A percentile compares a stretch with the other conserved stretches of the same genome.
phyloP scores from a whole-genome alignment of 2,113 vertebrate species.

The Mellivora capensis region DNA sequence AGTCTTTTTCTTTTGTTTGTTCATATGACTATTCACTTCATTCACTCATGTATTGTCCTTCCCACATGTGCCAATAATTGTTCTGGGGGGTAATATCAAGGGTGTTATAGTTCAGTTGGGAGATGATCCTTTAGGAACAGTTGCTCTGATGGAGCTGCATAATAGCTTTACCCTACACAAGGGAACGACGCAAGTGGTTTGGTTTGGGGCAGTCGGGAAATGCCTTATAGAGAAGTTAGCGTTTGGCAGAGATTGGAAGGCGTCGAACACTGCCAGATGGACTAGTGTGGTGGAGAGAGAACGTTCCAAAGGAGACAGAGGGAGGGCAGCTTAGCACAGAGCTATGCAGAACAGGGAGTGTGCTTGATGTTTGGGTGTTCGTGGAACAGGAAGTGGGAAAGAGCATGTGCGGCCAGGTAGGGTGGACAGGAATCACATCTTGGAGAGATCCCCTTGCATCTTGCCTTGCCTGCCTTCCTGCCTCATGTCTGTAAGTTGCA shows the following conservation, averaged over 20 bases:
- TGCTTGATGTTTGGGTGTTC: rapidly evolving
- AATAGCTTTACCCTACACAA: neutral
- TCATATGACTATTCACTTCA: neutral
- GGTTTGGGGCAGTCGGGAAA: neutral
- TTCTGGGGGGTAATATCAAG: neutral
- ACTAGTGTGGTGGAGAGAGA: neutral
- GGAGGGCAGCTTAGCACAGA: too few relatives aligned
- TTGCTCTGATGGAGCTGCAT: neutral
- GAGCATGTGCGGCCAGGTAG: neutral
- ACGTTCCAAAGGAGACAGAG: neutral
- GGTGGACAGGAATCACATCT: neutral
- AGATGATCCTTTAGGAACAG: neutral
- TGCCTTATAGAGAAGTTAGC: neutral
- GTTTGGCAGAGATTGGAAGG: neutral
- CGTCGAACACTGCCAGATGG: neutral
- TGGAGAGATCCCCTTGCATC: neutral
- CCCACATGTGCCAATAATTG: neutral
- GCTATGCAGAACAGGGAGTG: rapidly evolving
- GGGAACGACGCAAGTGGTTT: neutral
- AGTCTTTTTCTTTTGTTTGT: neutral
- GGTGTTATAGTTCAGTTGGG: neutral
- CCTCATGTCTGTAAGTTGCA: neutral
- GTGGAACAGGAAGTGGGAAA: neutral
- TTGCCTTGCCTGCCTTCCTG: neutral
- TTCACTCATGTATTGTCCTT: neutral